Conservation (phyloP, 2,113 vertebrate species). For the Turdus rufiventris region DNA sequence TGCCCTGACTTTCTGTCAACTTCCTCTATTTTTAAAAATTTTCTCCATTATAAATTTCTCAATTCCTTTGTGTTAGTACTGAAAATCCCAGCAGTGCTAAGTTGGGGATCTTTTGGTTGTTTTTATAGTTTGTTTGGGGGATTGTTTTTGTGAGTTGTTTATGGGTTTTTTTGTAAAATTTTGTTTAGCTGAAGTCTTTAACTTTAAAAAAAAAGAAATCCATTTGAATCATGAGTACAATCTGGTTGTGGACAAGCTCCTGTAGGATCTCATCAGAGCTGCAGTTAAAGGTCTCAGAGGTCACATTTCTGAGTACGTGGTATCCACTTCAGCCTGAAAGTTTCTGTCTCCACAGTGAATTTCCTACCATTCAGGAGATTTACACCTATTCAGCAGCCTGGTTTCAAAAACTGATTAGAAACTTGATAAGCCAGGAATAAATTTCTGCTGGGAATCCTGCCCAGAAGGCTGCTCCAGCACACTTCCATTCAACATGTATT, state of each 20-base stretch:
- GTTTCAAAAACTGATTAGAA: neutral
- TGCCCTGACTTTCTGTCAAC: neutral
- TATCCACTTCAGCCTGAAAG: neutral
- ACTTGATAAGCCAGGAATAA: neutral
- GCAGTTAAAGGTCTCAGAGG: neutral
- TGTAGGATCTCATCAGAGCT: neutral
- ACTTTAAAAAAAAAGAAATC: too few relatives aligned
- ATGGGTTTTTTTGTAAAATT: neutral
- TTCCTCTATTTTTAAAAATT: neutral
- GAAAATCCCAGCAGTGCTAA: neutral
- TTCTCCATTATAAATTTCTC: neutral
- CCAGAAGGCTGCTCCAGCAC: neutral
- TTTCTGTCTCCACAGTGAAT: neutral
- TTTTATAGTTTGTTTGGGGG: neutral
- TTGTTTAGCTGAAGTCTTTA: neutral
- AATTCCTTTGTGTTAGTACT: neutral
- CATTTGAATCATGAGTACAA: neutral
- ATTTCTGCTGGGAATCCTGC: conserved; percentile 20
- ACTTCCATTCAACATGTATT: neutral
- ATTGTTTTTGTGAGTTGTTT: neutral
- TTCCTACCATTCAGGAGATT: neutral
- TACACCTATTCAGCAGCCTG: neutral
- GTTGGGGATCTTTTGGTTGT: accelerated
- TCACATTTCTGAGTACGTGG: neutral
- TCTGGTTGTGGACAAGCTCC: neutral